Evolutionary conservation across 2,888 invertebrate genomes (phyloP).

Genomic region (Zootermopsis nevadensis): DNA sequence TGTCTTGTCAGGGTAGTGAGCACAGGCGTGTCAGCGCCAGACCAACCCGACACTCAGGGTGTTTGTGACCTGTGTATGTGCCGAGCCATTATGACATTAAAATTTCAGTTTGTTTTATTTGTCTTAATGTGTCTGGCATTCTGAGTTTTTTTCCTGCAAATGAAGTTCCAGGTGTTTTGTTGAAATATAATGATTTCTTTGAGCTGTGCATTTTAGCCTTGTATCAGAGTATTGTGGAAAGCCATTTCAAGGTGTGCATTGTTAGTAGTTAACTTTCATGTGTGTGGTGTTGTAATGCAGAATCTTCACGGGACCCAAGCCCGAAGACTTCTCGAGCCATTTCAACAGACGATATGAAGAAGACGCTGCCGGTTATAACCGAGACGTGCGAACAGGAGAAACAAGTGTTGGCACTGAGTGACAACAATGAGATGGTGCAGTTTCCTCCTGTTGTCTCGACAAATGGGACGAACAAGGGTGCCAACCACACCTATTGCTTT

Average conservation of each 20-base stretch:
- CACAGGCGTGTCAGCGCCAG: no score
- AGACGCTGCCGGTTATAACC: constrained; percentile 71
- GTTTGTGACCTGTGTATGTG: no score
- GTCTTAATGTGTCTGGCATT: no score
- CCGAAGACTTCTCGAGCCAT: constrained; percentile 71
- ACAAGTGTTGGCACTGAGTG: constrained; percentile 54
- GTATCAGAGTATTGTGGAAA: background rate
- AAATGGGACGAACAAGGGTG: constrained; percentile 34
- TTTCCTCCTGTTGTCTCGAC: constrained; percentile 59
- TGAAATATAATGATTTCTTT: no score
- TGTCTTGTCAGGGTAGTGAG: no score
- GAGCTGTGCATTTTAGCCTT: no score
- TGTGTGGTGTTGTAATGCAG: constrained; percentile 57
- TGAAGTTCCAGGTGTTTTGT: no score
- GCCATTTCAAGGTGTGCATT: background rate
- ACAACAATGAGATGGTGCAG: constrained; percentile 63
- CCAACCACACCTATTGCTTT: constrained; percentile 48
- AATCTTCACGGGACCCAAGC: constrained; percentile 71
- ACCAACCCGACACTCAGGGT: no score
- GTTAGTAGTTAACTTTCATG: background rate
- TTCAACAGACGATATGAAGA: constrained; percentile 66
- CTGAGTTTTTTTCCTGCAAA: no score
- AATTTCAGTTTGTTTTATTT: no score
- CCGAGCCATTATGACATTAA: no score
- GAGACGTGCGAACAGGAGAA: constrained; percentile 76